Evolutionary conservation across 1,140 invertebrate species (phyloP), one percentile per base, ranked within the genome.

Genomic region (Bombus superbus): DNA sequence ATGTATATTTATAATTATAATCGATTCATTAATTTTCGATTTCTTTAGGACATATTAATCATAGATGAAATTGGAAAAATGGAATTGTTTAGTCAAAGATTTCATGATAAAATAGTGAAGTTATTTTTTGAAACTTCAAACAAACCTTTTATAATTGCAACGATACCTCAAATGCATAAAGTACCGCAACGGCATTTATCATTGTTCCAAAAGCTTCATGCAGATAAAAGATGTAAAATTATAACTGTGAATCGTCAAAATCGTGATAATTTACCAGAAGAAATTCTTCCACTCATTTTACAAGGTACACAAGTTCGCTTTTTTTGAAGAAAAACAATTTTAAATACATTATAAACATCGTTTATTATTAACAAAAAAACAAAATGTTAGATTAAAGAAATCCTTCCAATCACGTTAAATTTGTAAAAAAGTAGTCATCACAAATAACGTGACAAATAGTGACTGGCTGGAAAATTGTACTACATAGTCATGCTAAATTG

Each of bases 61-160:
- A 94, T 97, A 42, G 97, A 97, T 93, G 97, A 97, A 93, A 96
- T 97, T 81, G 97, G 97, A 32, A 97, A 97, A 94, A 97, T 97
- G 97, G 97, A 97, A 93, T 86, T 96, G 62, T 96, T 96, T 66
- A 97, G 96, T 88, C 92, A 95, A 73, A 92, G 92, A 72, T 97
- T 97, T 91, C 69, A 85, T 28, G 89, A 95, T 74, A 79, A 90
- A 32, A 76, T 88, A 25, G 92, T 96, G 0, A 88, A 93, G 40
- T 89, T 94, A 59, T 81, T 95, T 42, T 94, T 96, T 81, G 64
- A 10, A 73, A 88, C 40, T 57, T 74, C 32, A 59, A 90, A 80
- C 25, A 72, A 73, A 87, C 78, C 18, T 44, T 92, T 80, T 22
- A 93, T 97, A 38, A 88, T 97, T 35, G 96, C 96, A 15, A 97